Evolutionary conservation across 2,888 invertebrate species (phyloP).

Genomic region (Quadriops clusia): DNA sequence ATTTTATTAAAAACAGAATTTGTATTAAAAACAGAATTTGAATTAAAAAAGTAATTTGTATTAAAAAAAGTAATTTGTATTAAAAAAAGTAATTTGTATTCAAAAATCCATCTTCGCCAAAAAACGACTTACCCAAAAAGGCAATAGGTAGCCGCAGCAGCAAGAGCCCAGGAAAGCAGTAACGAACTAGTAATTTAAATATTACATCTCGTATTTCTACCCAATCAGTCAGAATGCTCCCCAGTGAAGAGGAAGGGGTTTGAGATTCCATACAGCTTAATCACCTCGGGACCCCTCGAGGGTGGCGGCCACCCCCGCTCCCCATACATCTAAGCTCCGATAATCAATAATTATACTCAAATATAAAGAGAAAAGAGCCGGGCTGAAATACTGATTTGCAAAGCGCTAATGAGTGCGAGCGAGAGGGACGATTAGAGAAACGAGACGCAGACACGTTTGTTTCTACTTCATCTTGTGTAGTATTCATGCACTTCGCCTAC

Average conservation of each 20-base stretch:
- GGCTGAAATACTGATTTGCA: slow-evolving; percentile 28
- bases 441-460: slow-evolving; percentile 7
- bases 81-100: no score
- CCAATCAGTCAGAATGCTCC: slow-evolving; percentile 35
- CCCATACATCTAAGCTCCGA: slow-evolving; percentile 37
- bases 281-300: slow-evolving; percentile 30
- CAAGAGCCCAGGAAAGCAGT: slow-evolving; percentile 3
- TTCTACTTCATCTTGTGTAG: no score
- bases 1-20: no score
- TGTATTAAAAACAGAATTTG: no score
- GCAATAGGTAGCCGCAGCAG: slow-evolving; percentile 1
- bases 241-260: slow-evolving; percentile 38
- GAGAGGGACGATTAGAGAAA: slow-evolving; percentile 15
- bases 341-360: slow-evolving; percentile 52
- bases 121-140: no score
- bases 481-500: no score
- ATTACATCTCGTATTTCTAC: slow-evolving; percentile 38
- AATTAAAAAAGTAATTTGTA: no score
- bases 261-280: slow-evolving; percentile 46
- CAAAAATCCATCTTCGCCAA: no score
- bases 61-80: no score
- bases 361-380: slow-evolving; percentile 42
- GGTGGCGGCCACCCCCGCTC: slow-evolving; percentile 18
- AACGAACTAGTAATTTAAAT: slow-evolving; percentile 34
- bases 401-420: slow-evolving; percentile 24